phyloP scores from a whole-genome alignment of 2,888 invertebrate genomes.

The Pachliopta kotzebuea region DNA sequence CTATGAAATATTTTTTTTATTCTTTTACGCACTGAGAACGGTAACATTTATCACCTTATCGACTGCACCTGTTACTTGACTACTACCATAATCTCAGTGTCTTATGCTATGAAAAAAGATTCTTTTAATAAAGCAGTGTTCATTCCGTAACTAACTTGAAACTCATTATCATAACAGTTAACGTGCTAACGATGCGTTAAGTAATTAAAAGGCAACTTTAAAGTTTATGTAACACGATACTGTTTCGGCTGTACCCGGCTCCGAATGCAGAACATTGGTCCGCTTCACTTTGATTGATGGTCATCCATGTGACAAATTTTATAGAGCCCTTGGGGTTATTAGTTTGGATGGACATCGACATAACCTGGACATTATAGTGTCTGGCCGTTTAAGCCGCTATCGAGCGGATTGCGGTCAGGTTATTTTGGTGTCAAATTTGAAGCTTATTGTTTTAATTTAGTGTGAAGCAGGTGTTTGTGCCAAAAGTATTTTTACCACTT shows the following conservation, averaged over 20 bases:
- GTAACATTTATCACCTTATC: no score
- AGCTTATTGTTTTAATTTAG: not conserved
- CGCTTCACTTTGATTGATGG: slow-evolving; percentile 50
- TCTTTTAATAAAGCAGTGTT: no score
- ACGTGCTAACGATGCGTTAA: not conserved
- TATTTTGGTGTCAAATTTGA: slow-evolving; percentile 13
- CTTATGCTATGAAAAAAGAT: no score
- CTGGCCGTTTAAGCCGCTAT: slow-evolving; percentile 26
- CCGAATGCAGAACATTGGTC: slow-evolving; percentile 36
- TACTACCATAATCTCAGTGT: no score
- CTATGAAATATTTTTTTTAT: no score
- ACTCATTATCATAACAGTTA: slow-evolving; percentile 13
- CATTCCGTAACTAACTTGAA: not conserved
- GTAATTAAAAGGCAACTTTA: slow-evolving; percentile 24
- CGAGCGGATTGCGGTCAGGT: slow-evolving; percentile 7
- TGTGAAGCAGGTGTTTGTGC: not conserved
- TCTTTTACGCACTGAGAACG: no score
- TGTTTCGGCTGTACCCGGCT: slow-evolving; percentile 22
- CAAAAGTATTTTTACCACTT: not conserved
- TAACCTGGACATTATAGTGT: slow-evolving; percentile 30
- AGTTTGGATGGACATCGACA: slow-evolving; percentile 38
- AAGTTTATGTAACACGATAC: not conserved
- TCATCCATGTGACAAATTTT: slow-evolving; percentile 50
- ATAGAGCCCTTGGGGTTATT: slow-evolving; percentile 43
- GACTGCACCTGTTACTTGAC: no score